phyloP scores from a whole-genome alignment of 2,888 invertebrate species.

The Dione vanillae region DNA sequence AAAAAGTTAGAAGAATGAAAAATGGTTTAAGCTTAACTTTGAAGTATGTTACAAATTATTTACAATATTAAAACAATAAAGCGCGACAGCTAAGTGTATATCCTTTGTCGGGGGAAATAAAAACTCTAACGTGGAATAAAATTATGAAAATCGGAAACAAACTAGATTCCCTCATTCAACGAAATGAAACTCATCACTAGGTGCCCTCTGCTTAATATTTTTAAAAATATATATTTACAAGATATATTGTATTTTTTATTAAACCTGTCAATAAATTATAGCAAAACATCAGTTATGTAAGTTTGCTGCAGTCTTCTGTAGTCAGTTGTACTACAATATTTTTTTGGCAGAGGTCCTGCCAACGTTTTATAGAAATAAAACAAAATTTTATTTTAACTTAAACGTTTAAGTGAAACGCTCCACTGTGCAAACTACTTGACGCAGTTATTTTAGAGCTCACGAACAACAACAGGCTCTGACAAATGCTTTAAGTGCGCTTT shows the following conservation, averaged over 20 bases:
- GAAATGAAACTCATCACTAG: too few species aligned
- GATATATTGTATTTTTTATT: too few species aligned
- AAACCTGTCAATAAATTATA: conserved; percentile 1
- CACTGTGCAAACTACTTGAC: conserved; percentile 23
- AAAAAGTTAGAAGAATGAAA: too few species aligned
- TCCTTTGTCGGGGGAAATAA: too few species aligned
- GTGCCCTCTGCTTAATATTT: too few species aligned
- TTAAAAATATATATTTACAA: too few species aligned
- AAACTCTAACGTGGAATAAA: too few species aligned
- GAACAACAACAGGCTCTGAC: conserved; percentile 21
- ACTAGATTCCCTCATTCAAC: too few species aligned
- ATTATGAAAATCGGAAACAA: too few species aligned
- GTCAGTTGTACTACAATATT: too few species aligned
- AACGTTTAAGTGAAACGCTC: conserved; percentile 10
- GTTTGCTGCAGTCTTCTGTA: not conserved
- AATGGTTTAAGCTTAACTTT: not conserved
- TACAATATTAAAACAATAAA: not conserved
- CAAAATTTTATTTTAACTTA: conserved; percentile 11
- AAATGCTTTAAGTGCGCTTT: conserved; percentile 19
- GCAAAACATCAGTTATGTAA: not conserved
- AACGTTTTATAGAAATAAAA: conserved; percentile 5
- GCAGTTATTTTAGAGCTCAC: conserved; percentile 14
- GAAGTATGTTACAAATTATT: not conserved
- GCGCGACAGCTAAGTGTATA: too few species aligned
- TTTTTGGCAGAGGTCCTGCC: conserved; percentile 6